Conservation (phyloP, 2,113 vertebrate genomes). For the Trogon melanurus region DNA sequence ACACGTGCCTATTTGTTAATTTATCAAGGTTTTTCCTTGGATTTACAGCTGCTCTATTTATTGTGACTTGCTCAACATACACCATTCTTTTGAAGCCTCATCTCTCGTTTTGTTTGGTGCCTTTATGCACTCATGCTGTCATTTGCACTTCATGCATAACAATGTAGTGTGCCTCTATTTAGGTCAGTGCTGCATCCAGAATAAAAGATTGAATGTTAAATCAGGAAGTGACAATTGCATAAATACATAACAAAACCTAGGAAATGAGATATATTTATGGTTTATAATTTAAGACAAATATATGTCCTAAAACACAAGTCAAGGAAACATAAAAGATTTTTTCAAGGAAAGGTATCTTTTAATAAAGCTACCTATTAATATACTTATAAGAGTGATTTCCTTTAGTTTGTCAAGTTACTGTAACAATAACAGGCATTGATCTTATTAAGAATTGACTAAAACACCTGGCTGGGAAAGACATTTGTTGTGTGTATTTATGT, state of each 20-base stretch:
- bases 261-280: background rate
- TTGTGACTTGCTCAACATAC: background rate
- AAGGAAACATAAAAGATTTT: background rate
- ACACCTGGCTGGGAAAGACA: background rate
- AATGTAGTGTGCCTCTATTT: background rate
- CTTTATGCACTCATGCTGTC: background rate
- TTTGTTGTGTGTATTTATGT: background rate
- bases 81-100: background rate
- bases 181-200: background rate
- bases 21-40: background rate
- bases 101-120: rapidly evolving
- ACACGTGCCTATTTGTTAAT: background rate
- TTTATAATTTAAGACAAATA: background rate
- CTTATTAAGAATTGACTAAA: background rate
- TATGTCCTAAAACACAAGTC: background rate
- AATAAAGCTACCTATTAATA: background rate
- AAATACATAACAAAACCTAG: background rate
- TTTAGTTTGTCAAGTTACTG: background rate
- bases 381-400: background rate
- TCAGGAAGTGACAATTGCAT: background rate
- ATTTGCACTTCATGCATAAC: background rate
- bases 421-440: background rate
- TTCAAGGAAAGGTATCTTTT: background rate
- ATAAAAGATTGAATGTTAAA: background rate
- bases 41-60: background rate